These are phyloP conservation scores for Lamellibrachia satsuma DNA, from an alignment of 2,888 invertebrate species.

Conservation along the genomic window DNA sequence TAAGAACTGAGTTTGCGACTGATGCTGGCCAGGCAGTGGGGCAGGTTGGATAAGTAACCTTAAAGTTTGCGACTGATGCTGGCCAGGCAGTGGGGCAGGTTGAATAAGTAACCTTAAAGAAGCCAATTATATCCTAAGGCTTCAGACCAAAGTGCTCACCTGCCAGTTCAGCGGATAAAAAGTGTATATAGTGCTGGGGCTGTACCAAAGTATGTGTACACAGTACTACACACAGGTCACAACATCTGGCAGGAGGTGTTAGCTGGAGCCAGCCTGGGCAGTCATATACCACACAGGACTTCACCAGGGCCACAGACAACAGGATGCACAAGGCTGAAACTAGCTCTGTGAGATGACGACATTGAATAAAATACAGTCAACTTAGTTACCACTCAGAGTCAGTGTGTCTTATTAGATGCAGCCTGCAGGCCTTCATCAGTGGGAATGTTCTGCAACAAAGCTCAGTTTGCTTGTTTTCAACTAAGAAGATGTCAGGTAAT, in stretches of 20 bases:
- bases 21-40: not conserved
- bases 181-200: not conserved
- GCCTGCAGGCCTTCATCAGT: not conserved
- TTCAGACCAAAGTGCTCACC: not conserved
- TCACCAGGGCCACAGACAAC: not conserved
- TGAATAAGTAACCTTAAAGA: not conserved
- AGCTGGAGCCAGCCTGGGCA: not conserved
- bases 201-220: not conserved
- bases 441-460: not conserved
- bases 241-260: not conserved
- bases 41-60: not conserved
- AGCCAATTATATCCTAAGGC: not conserved
- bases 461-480: constrained; percentile 3
- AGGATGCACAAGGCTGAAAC: not conserved
- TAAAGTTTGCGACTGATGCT: not conserved
- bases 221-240: not conserved
- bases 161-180: not conserved
- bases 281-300: not conserved
- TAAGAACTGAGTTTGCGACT: not conserved
- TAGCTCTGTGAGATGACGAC: not conserved
- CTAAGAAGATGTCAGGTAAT: not conserved
- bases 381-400: not conserved
- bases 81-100: not conserved
- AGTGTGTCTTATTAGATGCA: not conserved
- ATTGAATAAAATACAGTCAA: not conserved